Conservation (phyloP, 2,888 invertebrate genomes). For the Coelopa pilipes region DNA sequence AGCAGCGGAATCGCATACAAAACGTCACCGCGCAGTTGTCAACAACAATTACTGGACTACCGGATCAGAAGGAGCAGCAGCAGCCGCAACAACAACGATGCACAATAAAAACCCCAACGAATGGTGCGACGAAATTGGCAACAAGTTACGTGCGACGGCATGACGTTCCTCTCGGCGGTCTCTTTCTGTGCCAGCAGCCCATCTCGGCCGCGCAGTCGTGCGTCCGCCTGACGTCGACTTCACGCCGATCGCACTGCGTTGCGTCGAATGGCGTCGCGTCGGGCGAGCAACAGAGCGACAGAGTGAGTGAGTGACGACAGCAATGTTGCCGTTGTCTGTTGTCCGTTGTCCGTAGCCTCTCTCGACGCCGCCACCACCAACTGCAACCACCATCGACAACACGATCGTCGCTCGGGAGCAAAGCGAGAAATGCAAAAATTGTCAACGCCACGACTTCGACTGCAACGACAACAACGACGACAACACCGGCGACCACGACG, state of each 20-base stretch:
- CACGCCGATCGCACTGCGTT: constrained; percentile 15
- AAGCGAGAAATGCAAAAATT: constrained; percentile 13
- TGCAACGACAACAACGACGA: too few species aligned
- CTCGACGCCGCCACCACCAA: not conserved
- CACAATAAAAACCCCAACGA: not conserved
- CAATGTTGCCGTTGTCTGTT: constrained; percentile 18
- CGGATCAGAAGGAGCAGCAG: constrained; percentile 22
- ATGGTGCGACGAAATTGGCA: constrained; percentile 29
- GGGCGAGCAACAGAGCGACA: constrained; percentile 19
- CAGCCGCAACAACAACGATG: not conserved
- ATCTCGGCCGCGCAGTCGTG: not conserved
- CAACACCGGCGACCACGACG: not conserved
- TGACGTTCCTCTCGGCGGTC: constrained; percentile 35
- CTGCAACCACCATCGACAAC: not conserved
- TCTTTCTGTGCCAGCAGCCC: not conserved
- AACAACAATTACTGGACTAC: constrained; percentile 40
- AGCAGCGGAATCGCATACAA: constrained; percentile 2
- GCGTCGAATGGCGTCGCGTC: not conserved
- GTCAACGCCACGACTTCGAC: constrained; percentile 5
- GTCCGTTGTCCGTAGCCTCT: not conserved
- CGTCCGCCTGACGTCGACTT: not conserved
- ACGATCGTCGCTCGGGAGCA: not conserved
- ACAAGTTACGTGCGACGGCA: constrained; percentile 42
- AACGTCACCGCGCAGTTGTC: constrained; percentile 40
- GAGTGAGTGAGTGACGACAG: constrained; percentile 8